Conservation (phyloP, 1,140 invertebrate species). For the Atopsyche davidsoni region DNA sequence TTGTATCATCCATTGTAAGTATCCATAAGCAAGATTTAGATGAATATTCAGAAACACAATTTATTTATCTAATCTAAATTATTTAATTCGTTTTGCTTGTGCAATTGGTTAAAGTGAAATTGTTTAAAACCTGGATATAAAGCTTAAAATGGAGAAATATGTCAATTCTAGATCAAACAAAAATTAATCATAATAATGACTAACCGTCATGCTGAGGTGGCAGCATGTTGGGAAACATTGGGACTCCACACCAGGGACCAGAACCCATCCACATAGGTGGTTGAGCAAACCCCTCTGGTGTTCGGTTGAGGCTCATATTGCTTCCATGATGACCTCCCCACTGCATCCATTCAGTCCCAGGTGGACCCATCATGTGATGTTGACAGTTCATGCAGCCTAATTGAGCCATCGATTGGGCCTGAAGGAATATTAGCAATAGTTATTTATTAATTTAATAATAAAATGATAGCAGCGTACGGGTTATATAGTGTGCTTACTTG, state of each 20-base stretch:
- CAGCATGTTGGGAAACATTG: constrained; percentile 42
- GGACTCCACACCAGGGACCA: constrained; percentile 36
- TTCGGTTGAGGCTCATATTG: constrained; percentile 59
- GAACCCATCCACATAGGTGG: constrained; percentile 43
- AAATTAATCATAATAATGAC: constrained; percentile 3
- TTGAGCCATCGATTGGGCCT: constrained; percentile 69
- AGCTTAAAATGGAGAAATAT: too few relatives aligned
- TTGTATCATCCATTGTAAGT: too few relatives aligned
- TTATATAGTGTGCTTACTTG: constrained; percentile 39
- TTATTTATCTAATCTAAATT: too few relatives aligned
- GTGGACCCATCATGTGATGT: constrained; percentile 40
- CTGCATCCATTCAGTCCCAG: constrained; percentile 36
- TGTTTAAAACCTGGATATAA: too few relatives aligned
- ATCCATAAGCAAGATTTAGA: too few relatives aligned
- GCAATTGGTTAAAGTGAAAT: too few relatives aligned
- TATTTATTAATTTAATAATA: constrained; percentile 10
- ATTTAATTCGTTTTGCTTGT: too few relatives aligned
- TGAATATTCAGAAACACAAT: too few relatives aligned
- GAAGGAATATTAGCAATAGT: constrained; percentile 24
- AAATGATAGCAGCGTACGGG: too few relatives aligned
- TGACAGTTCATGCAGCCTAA: constrained; percentile 52
- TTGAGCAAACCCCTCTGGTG: constrained; percentile 42
- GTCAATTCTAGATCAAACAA: constrained; percentile 1
- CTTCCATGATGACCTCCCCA: constrained; percentile 52
- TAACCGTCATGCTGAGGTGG: constrained; percentile 34